phyloP scores from a whole-genome alignment of 2,888 invertebrate species.

The Oscheius sp. region DNA sequence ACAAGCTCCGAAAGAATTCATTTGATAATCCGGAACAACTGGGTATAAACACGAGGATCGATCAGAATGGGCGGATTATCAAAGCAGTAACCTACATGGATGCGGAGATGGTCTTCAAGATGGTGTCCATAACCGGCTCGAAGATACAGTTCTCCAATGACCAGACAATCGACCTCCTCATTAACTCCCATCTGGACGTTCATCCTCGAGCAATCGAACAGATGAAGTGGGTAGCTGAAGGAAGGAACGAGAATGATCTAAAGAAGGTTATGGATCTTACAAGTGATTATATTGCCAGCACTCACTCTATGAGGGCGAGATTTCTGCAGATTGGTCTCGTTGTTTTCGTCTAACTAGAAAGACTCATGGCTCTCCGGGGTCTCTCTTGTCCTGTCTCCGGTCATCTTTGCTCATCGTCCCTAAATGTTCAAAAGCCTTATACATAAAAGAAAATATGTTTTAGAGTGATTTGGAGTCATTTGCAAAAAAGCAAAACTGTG shows the following conservation, averaged over 20 bases:
- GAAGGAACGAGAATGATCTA: neutral
- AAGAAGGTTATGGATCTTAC: constrained; percentile 9
- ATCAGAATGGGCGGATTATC: constrained; percentile 30
- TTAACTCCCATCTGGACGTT: constrained; percentile 16
- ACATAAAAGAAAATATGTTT: too few relatives aligned
- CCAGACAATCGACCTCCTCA: constrained; percentile 6
- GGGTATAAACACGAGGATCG: neutral
- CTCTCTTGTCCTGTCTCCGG: too few relatives aligned
- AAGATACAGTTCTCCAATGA: constrained; percentile 28
- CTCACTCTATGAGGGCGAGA: too few relatives aligned
- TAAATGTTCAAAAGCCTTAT: too few relatives aligned
- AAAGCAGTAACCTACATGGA: constrained; percentile 16
- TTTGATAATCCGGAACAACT: neutral
- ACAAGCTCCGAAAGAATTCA: neutral
- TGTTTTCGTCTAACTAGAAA: too few relatives aligned
- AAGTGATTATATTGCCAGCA: neutral
- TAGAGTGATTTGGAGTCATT: too few relatives aligned
- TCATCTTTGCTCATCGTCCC: too few relatives aligned
- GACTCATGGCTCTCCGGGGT: too few relatives aligned
- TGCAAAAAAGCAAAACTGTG: too few relatives aligned
- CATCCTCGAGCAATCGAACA: constrained; percentile 19
- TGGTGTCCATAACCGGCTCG: neutral
- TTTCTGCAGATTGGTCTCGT: too few relatives aligned
- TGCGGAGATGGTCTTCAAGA: constrained; percentile 27
- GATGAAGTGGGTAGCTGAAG: neutral